Evolutionary conservation across 2,113 vertebrate species (phyloP).

Genomic region (Archilochus colubris): DNA sequence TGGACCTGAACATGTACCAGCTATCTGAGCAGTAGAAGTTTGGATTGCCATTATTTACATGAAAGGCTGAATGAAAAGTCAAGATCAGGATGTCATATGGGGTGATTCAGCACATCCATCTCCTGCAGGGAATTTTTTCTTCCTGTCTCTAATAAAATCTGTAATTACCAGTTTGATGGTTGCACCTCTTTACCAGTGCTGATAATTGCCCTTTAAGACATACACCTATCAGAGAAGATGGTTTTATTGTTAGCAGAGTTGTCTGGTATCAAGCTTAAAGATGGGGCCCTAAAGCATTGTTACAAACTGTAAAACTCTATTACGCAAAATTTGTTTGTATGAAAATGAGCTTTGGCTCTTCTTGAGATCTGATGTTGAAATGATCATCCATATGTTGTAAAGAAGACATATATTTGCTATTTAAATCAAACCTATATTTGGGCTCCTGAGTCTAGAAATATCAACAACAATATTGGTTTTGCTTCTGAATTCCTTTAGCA

Average conservation of each 20-base stretch:
- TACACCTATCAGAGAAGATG: not conserved
- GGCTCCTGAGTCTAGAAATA: not conserved
- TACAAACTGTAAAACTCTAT: not conserved
- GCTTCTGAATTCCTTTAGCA: not conserved
- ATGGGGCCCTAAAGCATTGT: not conserved
- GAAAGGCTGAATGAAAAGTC: not conserved
- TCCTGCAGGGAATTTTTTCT: not conserved
- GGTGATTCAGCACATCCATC: not conserved
- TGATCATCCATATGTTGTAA: not conserved
- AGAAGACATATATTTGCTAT: not conserved
- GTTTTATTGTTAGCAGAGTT: not conserved
- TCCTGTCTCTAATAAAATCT: not conserved
- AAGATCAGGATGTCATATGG: not conserved
- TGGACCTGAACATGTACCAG: not conserved
- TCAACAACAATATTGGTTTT: not conserved
- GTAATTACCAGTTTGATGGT: not conserved
- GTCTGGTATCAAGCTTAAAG: not conserved
- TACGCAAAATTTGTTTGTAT: not conserved
- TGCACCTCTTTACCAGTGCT: not conserved
- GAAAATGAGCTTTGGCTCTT: not conserved
- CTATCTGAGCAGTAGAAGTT: not conserved
- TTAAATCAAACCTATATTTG: not conserved
- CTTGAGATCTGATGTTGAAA: not conserved
- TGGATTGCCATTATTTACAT: not conserved
- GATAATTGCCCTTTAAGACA: not conserved